A percentile compares a stretch with the other conserved stretches of the same genome.
phyloP scores from a whole-genome alignment of 92 coral and sea anemone genomes.

The Epizoanthus stellaris region DNA sequence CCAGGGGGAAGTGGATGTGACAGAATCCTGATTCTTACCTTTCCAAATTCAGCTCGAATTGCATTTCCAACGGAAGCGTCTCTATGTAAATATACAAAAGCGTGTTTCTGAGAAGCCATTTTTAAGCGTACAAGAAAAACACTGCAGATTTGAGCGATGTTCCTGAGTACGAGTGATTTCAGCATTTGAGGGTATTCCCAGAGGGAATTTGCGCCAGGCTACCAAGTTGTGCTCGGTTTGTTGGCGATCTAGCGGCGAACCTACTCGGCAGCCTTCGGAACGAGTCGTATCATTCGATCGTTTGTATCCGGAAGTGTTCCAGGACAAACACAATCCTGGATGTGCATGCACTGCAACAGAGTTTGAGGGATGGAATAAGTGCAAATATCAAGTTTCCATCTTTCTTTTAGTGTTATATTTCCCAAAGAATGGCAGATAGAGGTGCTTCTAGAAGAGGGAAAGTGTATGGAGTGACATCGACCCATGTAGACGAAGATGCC shows the following conservation, averaged over 20 bases:
- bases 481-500: conserved; percentile 94
- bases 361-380: neutral
- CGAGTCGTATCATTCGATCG: neutral
- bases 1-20: too few relatives aligned
- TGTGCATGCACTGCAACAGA: neutral
- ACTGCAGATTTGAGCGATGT: conserved; percentile 6
- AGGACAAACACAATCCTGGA: too few relatives aligned
- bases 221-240: too few relatives aligned
- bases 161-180: neutral
- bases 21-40: conserved; percentile 49
- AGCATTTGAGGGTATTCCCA: neutral
- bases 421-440: conserved; percentile 9
- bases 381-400: neutral
- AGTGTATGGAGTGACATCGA: conserved; percentile 85
- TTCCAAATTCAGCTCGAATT: conserved; percentile 79
- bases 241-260: neutral
- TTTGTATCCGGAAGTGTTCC: conserved; percentile 7
- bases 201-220: too few relatives aligned
- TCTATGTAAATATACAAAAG: conserved; percentile 67
- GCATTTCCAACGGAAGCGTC: conserved; percentile 24
- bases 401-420: neutral
- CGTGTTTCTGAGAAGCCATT: conserved; percentile 40
- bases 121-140: conserved; percentile 4
- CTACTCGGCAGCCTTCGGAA: conserved; percentile 23
- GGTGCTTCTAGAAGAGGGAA: conserved; percentile 58